Conservation (phyloP, 2,888 invertebrate genomes). For the Leucozona laternaria region DNA sequence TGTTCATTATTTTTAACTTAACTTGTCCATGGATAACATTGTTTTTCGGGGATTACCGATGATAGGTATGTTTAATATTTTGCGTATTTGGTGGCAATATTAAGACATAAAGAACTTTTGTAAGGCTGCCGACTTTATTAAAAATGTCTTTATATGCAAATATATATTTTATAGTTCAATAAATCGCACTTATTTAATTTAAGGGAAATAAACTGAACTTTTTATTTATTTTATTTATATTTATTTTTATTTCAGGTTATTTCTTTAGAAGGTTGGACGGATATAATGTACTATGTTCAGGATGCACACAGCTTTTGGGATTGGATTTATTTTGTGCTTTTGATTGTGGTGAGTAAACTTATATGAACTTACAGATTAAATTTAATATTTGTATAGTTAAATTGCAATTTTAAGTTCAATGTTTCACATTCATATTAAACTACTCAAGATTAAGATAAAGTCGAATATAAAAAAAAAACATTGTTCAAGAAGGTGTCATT, state of each 20-base stretch:
- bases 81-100: not conserved
- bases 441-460: no score
- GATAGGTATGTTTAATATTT: no score
- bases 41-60: no score
- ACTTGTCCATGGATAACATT: no score
- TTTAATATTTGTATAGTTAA: no score
- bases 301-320: conserved; percentile 99
- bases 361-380: no score
- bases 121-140: not conserved
- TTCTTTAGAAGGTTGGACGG: conserved; percentile 99
- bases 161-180: not conserved
- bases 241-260: conserved; percentile 90
- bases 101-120: not conserved
- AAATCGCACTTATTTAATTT: not conserved
- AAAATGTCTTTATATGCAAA: not conserved
- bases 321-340: conserved; percentile 99
- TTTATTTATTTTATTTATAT: not conserved
- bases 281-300: conserved; percentile 99
- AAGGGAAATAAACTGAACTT: not conserved
- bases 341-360: conserved; percentile 95
- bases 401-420: no score
- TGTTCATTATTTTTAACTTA: no score
- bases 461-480: no score
- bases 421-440: no score
- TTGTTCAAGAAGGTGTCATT: no score